Conservation (phyloP, 2,797 vertebrate species). For the Alcedo atthis region DNA sequence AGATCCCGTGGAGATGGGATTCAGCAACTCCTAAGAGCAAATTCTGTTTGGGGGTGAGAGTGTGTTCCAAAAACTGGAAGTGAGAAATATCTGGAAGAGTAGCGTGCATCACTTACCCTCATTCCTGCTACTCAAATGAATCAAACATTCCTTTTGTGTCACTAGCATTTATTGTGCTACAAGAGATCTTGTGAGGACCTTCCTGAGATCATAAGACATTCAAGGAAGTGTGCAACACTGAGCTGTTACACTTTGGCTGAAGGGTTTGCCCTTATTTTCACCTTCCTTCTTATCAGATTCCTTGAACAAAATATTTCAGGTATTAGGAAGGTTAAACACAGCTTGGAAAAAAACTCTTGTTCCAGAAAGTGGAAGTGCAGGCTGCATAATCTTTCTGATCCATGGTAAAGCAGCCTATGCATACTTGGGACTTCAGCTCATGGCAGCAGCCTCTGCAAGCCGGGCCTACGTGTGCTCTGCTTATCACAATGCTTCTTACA, state of each 20-base stretch:
- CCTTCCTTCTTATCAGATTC: not conserved
- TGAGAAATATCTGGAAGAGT: not conserved
- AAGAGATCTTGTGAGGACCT: not conserved
- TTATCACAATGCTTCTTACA: not conserved
- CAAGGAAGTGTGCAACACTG: not conserved
- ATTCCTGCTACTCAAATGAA: not conserved
- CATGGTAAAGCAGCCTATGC: not conserved
- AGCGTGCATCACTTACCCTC: not conserved
- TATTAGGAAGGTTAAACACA: not conserved
- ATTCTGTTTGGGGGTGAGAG: not conserved
- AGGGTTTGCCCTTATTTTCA: not conserved
- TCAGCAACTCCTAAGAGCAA: not conserved
- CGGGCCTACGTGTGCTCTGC: not conserved
- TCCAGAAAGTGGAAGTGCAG: not conserved
- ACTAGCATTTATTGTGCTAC: not conserved
- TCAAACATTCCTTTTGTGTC: not conserved
- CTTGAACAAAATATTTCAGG: not conserved
- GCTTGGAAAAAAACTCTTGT: not conserved
- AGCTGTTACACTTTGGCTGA: not conserved
- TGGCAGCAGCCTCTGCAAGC: not conserved
- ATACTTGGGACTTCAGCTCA: not conserved
- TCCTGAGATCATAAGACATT: not conserved
- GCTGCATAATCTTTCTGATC: not conserved
- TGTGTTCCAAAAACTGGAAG: not conserved
- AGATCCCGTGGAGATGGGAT: not conserved